These are phyloP conservation scores for Noturus placidus DNA, from an alignment of 2,113 vertebrate species.

Conservation along the genomic window DNA sequence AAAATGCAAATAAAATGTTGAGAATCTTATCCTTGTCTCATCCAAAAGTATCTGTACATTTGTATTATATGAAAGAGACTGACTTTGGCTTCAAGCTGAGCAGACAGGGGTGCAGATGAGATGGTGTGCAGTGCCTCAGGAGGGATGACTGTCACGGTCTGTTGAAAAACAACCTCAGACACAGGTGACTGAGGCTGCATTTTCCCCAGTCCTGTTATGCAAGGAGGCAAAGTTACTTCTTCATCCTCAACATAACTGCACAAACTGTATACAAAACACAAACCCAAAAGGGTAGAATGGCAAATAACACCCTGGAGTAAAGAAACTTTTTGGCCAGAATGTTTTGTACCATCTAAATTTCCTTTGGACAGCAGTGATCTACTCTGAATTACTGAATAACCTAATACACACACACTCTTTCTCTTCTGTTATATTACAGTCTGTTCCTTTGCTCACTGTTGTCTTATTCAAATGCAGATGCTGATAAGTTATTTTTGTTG, in stretches of 20 bases:
- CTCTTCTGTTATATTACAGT: too few species aligned
- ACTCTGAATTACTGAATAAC: too few species aligned
- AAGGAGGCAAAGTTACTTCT: neutral
- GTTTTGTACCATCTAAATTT: neutral
- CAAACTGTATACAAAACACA: neutral
- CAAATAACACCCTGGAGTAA: neutral
- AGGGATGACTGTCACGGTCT: conserved; percentile 66
- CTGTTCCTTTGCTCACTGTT: too few species aligned
- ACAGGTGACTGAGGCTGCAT: conserved; percentile 59
- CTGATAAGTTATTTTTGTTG: too few species aligned
- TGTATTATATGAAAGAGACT: conserved; percentile 50
- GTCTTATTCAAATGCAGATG: too few species aligned
- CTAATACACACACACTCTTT: too few species aligned
- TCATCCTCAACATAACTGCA: neutral
- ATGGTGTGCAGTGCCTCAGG: conserved; percentile 58
- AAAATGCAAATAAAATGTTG: neutral
- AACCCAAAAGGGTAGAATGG: neutral
- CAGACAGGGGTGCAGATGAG: conserved; percentile 58
- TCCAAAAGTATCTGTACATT: neutral
- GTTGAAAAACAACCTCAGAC: conserved; percentile 71
- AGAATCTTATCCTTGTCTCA: neutral
- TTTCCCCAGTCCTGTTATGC: conserved; percentile 60
- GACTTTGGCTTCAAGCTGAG: conserved; percentile 70
- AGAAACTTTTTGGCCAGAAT: neutral
- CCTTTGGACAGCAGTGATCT: too few species aligned